Base-by-base conservation (phyloP, 2,113 vertebrate genomes). In the Gymnarchus niloticus region DNA sequence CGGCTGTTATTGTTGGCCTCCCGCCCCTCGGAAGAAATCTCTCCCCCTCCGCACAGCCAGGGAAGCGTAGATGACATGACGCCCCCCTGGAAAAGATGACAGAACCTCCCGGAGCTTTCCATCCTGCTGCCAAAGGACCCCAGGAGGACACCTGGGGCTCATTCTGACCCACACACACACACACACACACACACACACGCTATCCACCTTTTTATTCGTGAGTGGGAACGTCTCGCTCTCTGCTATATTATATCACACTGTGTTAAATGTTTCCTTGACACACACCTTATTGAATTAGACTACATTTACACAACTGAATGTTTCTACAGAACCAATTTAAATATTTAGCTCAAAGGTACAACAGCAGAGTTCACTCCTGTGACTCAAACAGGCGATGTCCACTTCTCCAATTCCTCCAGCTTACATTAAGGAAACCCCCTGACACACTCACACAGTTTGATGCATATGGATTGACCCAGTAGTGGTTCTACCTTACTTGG, bases 1-100 rank as follows among this genome's bases (percentile, higher is more conserved):
- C 96, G 92, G 93, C 94, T 97, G 96, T 96, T 97, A 93, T 96
- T 96, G 93, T 97, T 97, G 96, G 96, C 96, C 85, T 93, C 89
- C 89, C 90, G 95, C 96, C 95, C 88, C 91, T 89, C 91, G 91
- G 93, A 96, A 95, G 94, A 95, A 95, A 92, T 89, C 83, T 84
- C 86, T 83, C 89, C 88, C 84, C 84, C 69, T 84, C 85, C 17
- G 49, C 92, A 90, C 89, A 90, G 91, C 93, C 91, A 92, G 92
- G 92, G 93, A 95, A 95, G 95, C 92, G 92, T 93, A 95, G 94
- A 94, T 95, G 94, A 94, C 93, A 95, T 93, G 94, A 95, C 95
- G 96, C 95, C 93, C 94, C 93, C 95, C 89, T 90, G 91, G 91
- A 93, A 93, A 93, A 93, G 92, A 87, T 89, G 89, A 92, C 90